Base-by-base conservation (phyloP, 2,888 invertebrate genomes). In the Sclerodermus sp. region DNA sequence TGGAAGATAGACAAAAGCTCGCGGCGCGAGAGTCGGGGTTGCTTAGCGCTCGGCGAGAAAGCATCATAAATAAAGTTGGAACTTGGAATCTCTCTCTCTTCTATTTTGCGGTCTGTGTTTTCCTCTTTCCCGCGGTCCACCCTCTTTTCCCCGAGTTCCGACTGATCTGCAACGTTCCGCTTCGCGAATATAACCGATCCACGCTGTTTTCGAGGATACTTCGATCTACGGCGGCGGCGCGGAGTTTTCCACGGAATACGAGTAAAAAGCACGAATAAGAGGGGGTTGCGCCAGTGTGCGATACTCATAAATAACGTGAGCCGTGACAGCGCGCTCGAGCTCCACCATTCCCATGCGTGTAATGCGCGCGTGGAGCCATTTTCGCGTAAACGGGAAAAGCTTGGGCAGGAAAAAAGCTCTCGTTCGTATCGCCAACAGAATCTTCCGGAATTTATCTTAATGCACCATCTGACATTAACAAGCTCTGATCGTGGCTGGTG, bases 271-370 rank as follows among this genome's bases (percentile, higher is more conserved):
- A 53, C 45, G 66, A 73, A 73, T 74, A 73, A 73, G 71, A 71
- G 73, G 69, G 70, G 66, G 57, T 45, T 59, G 23, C 8, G 8
- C 8, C 3, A 5, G 8, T 23, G 63, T 51, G 61, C 51, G 63
- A 55, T 65, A 64, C 60, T 58, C 69, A 69, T 74, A 74, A 73
- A 74, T 74, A 71, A 69, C 66, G 61, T 55, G 58, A 61, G 60
- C 57, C 64, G 62, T 70, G 73, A 73, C 72, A 73, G 65, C 55
- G 54, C 57, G 51, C 53, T 47, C 51, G 57, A 57, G 57, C 58
- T 49, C 52, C 55, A 45, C 45, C 51, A 48, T 61, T 49, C 53
- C 48, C 47, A 48, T 48, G 53, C 50, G 42, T 57, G 55, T 54
- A 54, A 53, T 43, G 39, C 53, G 49, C 48, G 53, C 51, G 49